Evolutionary conservation across 2,113 vertebrate genomes (phyloP), one percentile per base, ranked within the genome.

Genomic region (Aspiorhynchus laticeps): DNA sequence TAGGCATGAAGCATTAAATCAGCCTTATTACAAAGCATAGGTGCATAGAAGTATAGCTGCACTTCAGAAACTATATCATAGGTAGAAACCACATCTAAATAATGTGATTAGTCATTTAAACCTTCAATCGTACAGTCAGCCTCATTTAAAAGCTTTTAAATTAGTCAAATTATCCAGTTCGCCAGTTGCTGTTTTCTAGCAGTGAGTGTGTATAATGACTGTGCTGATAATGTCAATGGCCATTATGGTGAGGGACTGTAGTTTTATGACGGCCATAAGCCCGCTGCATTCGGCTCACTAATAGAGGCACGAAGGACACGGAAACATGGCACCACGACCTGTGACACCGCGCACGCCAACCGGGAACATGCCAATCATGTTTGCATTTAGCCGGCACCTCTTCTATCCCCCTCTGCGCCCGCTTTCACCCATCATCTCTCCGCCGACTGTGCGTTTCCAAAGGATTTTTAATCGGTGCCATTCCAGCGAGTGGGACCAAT

Each of bases 401-500:
- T 61, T 59, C 19, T 83, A 24, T 71, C 61, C 75, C 71, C 26
- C 26, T 15, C 73, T 61, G n/a, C 19, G 19, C n/a, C 80, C 5
- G 28, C 53, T 63, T 9, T 7, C 5, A 36, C 38, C 33, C 21
- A 7, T 59, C 59, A 24, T 33, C 63, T 51, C 83, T 17, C 63
- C n/a, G 15, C 48, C 80, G 31, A 26, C 71, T 78, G 85, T 71
- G 83, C 83, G 59, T 87, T 85, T 86, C 87, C 86, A 87, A 88
- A 88, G 85, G 82, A 88, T 56, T 82, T 89, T 85, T 77, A 84
- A 86, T 76, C 59, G 38, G 63, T 53, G 53, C 71, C 81, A 76
- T 84, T 87, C 61, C 71, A 74, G 84, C 69, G 75, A 88, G 83
- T 86, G 88, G 89, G 82, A 86, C 88, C 89, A 88, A 87, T 89